Conservation (phyloP, 2,113 vertebrate genomes). For the Parotia lawesii region DNA sequence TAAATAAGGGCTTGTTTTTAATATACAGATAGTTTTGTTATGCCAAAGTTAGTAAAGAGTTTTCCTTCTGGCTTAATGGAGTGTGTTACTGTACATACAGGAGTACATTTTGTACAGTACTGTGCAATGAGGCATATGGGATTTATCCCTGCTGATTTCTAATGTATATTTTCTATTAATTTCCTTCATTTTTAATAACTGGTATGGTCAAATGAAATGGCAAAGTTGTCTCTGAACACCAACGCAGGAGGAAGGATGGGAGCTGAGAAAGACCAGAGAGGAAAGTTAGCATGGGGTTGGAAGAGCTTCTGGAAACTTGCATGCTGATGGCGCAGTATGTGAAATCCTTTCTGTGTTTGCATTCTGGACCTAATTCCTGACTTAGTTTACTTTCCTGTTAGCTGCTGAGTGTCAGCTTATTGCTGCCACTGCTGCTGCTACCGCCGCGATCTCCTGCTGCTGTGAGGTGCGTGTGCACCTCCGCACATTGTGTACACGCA, state of each 20-base stretch:
- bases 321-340: slow-evolving; percentile 16
- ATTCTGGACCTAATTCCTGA: slow-evolving; percentile 45
- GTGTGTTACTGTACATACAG: not conserved
- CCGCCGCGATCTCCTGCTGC: not conserved
- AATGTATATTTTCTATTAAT: not conserved
- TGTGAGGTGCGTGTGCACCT: fast-evolving
- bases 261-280: slow-evolving; percentile 21
- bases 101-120: slow-evolving; percentile 34
- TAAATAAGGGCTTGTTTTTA: slow-evolving; percentile 48
- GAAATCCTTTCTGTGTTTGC: slow-evolving; percentile 53
- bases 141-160: not conserved
- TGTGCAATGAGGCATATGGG: not conserved
- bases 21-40: not conserved
- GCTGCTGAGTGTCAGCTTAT: not conserved
- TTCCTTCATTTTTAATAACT: not conserved
- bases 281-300: not conserved
- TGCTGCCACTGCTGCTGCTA: not conserved
- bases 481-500: fast-evolving
- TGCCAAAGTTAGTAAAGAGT: not conserved
- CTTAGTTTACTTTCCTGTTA: slow-evolving; percentile 47
- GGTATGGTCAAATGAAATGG: not conserved
- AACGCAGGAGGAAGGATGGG: not conserved
- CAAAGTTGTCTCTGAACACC: not conserved
- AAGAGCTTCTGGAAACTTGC: slow-evolving; percentile 51
- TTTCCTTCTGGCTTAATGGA: not conserved